Evolutionary conservation across 1,140 invertebrate species (phyloP), one percentile per base, ranked within the genome.

Genomic region (Drosophila trapezifrons): DNA sequence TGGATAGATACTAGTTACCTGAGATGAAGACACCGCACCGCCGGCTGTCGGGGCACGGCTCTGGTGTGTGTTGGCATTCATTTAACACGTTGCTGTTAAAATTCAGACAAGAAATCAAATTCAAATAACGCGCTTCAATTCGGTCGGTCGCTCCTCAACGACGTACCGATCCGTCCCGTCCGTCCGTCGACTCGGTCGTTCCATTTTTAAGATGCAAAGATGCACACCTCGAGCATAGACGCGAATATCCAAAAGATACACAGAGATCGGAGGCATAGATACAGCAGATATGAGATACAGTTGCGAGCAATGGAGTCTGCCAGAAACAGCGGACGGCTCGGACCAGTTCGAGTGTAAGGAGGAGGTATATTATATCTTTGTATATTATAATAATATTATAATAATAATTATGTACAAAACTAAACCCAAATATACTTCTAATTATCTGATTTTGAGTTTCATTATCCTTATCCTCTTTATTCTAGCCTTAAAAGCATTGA

Each of bases 81-180:
- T 87, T 87, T 87, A 87, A 89, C 84, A 87, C 84, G 43, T 87
- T 89, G 84, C 80, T 87, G 84, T 84, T 87, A 87, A 87, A 87
- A 87, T 89, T 84, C 77, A 80, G 80, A 83, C 80, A 89, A 87
- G 80, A 87, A 87, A 87, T 87, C 84, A 84, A 87, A 89, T 89
- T 87, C 84, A 87, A 87, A 87, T 87, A 89, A 87, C 79, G 71
- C 83, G 83, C 83, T 87, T 89, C 84, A 89, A 83, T 89, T 87
- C 83, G 66, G 52, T 64, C 70, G 71, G 52, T 64, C 70, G 71
- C 51, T 32, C 60, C 47, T 37, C 65, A 37, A 12, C 45, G 46
- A 18, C 37, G 22, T 38, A n/a, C n/a, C n/a, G n/a, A n/a, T n/a
- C n/a, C n/a, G n/a, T n/a, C n/a, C n/a, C n/a, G n/a, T 18, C 37